Conservation (phyloP, 2,113 vertebrate species). For the Calidris pugnax region DNA sequence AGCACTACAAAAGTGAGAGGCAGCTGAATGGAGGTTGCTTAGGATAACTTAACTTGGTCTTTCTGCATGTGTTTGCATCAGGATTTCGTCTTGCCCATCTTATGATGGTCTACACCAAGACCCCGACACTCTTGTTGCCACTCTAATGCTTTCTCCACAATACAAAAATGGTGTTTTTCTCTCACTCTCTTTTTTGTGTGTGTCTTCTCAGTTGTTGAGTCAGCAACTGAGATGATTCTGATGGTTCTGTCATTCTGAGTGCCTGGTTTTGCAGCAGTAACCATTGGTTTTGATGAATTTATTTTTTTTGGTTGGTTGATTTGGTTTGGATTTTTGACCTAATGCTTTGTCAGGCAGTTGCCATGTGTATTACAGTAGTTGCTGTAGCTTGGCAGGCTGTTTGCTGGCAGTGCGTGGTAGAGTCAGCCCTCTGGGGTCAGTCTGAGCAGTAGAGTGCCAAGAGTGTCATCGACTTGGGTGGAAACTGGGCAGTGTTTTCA, state of each 20-base stretch:
- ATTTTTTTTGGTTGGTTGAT: background rate
- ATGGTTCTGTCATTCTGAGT: background rate
- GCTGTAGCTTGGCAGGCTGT: background rate
- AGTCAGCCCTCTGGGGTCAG: background rate
- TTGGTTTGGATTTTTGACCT: background rate
- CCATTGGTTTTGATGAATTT: too few relatives aligned
- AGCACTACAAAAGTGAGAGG: background rate
- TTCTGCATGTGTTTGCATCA: background rate
- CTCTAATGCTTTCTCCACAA: background rate
- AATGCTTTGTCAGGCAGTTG: background rate
- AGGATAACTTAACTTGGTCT: background rate
- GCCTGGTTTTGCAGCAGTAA: background rate
- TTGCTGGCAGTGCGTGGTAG: background rate
- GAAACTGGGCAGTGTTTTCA: background rate
- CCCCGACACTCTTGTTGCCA: background rate
- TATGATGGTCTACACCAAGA: background rate
- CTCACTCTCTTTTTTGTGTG: background rate
- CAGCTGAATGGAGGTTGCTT: background rate
- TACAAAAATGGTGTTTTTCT: background rate
- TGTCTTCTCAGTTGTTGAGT: background rate
- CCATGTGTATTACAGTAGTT: accelerated
- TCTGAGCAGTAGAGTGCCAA: background rate
- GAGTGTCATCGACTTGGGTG: accelerated
- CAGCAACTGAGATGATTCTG: background rate
- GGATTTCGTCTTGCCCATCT: background rate